Evolutionary conservation across 2,888 invertebrate genomes (phyloP).

Genomic region (Nomada ruficornis): DNA sequence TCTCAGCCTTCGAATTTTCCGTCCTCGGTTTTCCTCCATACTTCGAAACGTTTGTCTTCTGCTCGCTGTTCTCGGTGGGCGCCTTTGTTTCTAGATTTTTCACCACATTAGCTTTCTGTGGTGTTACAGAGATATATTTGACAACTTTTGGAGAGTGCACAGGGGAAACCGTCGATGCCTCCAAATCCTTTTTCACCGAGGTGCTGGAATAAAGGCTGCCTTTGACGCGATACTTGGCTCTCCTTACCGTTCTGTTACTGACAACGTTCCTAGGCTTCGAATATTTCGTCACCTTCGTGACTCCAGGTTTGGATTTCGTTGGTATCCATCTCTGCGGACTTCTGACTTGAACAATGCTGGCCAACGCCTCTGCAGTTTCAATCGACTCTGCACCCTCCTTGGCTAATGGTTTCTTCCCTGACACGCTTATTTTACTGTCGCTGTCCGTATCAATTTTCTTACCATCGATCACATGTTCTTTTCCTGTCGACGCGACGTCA

Average conservation of each 20-base stretch:
- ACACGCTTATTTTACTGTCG: background rate
- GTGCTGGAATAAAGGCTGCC: background rate
- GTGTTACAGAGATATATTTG: background rate
- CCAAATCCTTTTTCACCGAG: no score
- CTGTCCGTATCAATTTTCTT: background rate
- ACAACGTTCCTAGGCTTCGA: background rate
- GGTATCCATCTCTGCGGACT: background rate
- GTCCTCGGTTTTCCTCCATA: background rate
- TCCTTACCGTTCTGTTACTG: background rate
- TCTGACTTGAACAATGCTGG: background rate
- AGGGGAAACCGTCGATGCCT: background rate
- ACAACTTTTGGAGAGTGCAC: background rate
- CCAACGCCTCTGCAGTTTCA: background rate
- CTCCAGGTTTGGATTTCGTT: background rate
- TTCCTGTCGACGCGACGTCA: no score
- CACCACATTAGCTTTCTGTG: background rate
- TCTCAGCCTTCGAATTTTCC: background rate
- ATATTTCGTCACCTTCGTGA: fast-evolving
- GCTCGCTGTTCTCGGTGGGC: background rate
- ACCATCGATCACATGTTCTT: background rate
- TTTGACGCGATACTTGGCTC: background rate
- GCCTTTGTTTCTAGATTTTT: background rate
- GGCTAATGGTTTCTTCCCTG: background rate
- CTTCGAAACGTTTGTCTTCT: background rate
- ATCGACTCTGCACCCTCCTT: background rate